A percentile compares a stretch with the other conserved stretches of the same genome.
These are phyloP conservation scores for Elgaria multicarinata DNA, from an alignment of 2,113 vertebrate species.

Conservation along the genomic window DNA sequence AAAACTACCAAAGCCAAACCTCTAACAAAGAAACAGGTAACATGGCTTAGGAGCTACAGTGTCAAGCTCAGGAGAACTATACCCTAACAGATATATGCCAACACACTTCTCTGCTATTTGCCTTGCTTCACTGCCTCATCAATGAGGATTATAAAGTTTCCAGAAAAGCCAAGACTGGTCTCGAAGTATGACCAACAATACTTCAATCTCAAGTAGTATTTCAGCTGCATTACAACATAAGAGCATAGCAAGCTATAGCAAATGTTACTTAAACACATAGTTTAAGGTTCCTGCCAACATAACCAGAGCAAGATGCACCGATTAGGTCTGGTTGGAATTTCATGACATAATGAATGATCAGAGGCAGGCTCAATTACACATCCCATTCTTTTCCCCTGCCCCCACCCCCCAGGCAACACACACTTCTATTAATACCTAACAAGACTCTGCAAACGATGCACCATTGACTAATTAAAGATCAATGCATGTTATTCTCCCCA, in stretches of 20 bases:
- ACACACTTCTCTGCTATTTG: not conserved
- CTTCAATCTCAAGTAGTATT: not conserved
- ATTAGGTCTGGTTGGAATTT: slow-evolving; percentile 41
- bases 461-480: slow-evolving; percentile 66
- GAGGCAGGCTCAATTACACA: slow-evolving; percentile 53
- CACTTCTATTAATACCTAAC: slow-evolving; percentile 48
- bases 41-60: not conserved
- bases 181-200: not conserved
- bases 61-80: not conserved
- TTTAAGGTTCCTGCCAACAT: not conserved
- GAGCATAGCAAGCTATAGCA: not conserved
- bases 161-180: not conserved
- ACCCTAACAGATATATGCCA: not conserved
- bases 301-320: not conserved
- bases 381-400: slow-evolving; percentile 57
- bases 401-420: not conserved
- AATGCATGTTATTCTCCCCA: slow-evolving; percentile 55
- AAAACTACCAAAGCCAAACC: not conserved
- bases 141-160: not conserved
- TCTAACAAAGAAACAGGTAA: not conserved
- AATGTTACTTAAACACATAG: not conserved
- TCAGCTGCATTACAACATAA: not conserved
- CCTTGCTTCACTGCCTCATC: not conserved
- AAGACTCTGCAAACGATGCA: slow-evolving; percentile 64
- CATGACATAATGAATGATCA: slow-evolving; percentile 52